A percentile compares a stretch with the other conserved stretches of the same genome.
These are phyloP conservation scores for Megalurothrips usitatus DNA, from an alignment of 2,888 invertebrate species.

Conservation along the genomic window DNA sequence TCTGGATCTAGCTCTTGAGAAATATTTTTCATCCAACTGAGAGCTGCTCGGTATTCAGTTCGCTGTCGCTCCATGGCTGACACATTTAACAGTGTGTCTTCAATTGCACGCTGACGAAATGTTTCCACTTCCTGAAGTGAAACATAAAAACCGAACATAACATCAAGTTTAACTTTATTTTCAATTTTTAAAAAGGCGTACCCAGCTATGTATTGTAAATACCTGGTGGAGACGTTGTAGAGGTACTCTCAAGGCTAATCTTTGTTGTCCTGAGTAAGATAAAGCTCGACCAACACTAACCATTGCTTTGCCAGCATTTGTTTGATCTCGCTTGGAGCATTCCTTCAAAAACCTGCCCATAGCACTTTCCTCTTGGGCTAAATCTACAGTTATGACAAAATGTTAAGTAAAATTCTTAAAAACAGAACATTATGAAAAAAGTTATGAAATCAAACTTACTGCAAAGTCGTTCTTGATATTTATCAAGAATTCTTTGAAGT, in stretches of 20 bases:
- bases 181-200: neutral
- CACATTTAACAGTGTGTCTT: slow-evolving; percentile 86
- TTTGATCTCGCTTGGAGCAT: slow-evolving; percentile 81
- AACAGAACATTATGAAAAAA: slow-evolving; percentile 28
- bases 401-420: slow-evolving; percentile 26
- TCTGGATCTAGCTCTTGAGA: slow-evolving; percentile 95
- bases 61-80: slow-evolving; percentile 91
- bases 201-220: neutral
- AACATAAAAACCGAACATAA: neutral
- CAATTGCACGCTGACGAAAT: slow-evolving; percentile 88
- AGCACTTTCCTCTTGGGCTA: slow-evolving; percentile 93
- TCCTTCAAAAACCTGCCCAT: slow-evolving; percentile 93
- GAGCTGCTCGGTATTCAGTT: slow-evolving; percentile 89
- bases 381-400: slow-evolving; percentile 49
- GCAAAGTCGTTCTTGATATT: slow-evolving; percentile 89
- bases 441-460: slow-evolving; percentile 49
- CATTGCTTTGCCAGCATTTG: slow-evolving; percentile 80
- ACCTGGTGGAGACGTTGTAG: slow-evolving; percentile 80
- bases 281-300: slow-evolving; percentile 77
- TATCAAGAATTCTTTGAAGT: slow-evolving; percentile 81
- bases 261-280: slow-evolving; percentile 86
- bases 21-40: slow-evolving; percentile 99
- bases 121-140: slow-evolving; percentile 79
- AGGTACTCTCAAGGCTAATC: slow-evolving; percentile 80
- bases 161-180: neutral